Evolutionary conservation across 2,113 vertebrate species (phyloP), one percentile per base, ranked within the genome.

Genomic region (Zootoca vivipara): DNA sequence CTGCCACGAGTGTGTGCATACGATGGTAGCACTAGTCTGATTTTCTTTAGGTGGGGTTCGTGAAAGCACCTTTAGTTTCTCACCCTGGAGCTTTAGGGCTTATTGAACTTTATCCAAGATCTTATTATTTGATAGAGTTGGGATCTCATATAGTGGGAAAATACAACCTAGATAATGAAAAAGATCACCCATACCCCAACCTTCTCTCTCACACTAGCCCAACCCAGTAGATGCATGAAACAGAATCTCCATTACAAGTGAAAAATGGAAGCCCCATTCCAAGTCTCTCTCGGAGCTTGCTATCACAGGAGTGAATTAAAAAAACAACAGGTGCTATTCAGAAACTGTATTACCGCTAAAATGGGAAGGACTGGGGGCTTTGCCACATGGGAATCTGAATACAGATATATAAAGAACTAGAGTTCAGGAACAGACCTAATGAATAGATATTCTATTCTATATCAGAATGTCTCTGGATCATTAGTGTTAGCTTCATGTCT

Each of bases 81-180:
- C 42, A 84, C 42, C 82, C 5, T 73, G 40, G 30, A 26, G n/a
- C 46, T 85, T 85, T 73, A 62, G 46, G 70, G 82, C 82, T 84
- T 56, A 56, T 52, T 84, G 82, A 74, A 85, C 46, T 58, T 85
- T 74, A 85, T 74, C 70, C 52, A 58, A 62, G 70, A 74, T 85
- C 69, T 56, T 85, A 85, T 85, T 85, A 58, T 74, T 35, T 85
- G 69, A 85, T 85, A 85, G 83, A n/a, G 22, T 73, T 85, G 69
- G 70, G 70, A 74, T 72, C 42, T 72, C 30, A 35, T 58, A 35
- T 58, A 35, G 46, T 62, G 33, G 7, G 58, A 28, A 83, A 52
- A 20, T 33, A 70, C 16, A 70, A 13, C 40, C 65, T 72, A n/a
- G 67, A 70, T 72, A 83, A 72, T 83, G 67, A 52, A 83, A 52